phyloP scores from a whole-genome alignment of 2,888 invertebrate species.

The Clivina fossor region DNA sequence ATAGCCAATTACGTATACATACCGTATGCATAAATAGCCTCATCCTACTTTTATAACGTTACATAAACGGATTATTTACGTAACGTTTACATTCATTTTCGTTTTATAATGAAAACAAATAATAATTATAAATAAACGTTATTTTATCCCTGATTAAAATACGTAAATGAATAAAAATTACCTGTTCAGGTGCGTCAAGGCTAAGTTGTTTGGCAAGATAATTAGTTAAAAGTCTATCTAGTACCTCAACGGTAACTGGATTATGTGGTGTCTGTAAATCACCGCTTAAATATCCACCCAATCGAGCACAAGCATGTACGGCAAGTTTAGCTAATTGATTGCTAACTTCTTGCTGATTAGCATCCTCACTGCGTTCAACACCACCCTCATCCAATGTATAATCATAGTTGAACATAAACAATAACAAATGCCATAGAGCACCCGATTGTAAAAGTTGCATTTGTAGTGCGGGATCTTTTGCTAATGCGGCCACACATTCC shows the following conservation, averaged over 20 bases:
- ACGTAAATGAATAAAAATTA: too few species aligned
- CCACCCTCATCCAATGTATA: conserved; percentile 97
- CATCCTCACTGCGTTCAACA: conserved; percentile 78
- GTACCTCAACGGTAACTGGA: conserved; percentile 58
- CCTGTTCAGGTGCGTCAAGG: conserved; percentile 75
- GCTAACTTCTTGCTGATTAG: conserved; percentile 89
- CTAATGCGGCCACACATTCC: conserved; percentile 85
- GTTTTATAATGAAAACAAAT: too few species aligned
- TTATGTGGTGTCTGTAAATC: conserved; percentile 59
- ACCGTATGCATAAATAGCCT: too few species aligned
- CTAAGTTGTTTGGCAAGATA: conserved; percentile 79
- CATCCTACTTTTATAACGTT: too few species aligned
- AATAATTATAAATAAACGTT: too few species aligned
- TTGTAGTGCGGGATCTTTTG: conserved; percentile 84
- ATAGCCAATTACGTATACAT: too few species aligned
- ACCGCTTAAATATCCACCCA: conserved; percentile 72
- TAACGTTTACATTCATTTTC: too few species aligned
- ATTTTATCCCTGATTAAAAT: too few species aligned
- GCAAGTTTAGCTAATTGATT: conserved; percentile 90
- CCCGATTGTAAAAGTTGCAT: conserved; percentile 81
- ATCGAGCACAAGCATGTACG: conserved; percentile 78
- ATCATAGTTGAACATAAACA: conserved; percentile 92
- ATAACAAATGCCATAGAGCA: conserved; percentile 86
- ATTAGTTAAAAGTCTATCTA: conserved; percentile 78
- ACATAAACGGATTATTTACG: too few species aligned